These are phyloP conservation scores for Diadegma fenestrale DNA, from an alignment of 2,888 invertebrate species.

Conservation along the genomic window DNA sequence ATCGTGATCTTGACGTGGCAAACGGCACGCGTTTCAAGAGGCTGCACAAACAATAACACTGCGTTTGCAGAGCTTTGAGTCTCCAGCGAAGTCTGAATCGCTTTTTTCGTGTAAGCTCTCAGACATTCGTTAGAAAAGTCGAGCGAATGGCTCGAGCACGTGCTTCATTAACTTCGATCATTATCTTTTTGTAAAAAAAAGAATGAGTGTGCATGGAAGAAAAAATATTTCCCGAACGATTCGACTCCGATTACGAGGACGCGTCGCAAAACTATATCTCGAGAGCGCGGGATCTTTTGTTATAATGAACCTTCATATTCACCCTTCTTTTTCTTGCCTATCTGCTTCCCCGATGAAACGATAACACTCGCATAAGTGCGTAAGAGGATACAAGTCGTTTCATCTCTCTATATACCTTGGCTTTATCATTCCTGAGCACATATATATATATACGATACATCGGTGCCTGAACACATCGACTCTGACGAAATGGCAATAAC, in stretches of 20 bases:
- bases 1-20: slow-evolving; percentile 38
- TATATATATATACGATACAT: slow-evolving; percentile 18
- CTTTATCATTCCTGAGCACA: slow-evolving; percentile 1
- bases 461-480: slow-evolving; percentile 17
- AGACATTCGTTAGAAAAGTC: not conserved
- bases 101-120: not conserved
- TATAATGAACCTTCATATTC: slow-evolving; percentile 9
- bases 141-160: not conserved
- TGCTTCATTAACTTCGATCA: not conserved
- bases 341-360: slow-evolving; percentile 73
- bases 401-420: slow-evolving; percentile 19
- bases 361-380: slow-evolving; percentile 64
- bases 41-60: slow-evolving; percentile 46
- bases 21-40: slow-evolving; percentile 39
- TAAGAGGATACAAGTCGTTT: slow-evolving; percentile 51
- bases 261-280: slow-evolving; percentile 6
- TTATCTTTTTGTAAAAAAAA: not conserved
- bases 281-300: not conserved
- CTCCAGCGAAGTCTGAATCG: not conserved
- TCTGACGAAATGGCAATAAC: slow-evolving; percentile 20
- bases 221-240: slow-evolving; percentile 37
- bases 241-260: slow-evolving; percentile 37
- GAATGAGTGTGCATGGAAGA: not conserved
- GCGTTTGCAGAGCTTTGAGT: not conserved
- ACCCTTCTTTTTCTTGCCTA: slow-evolving; percentile 17